phyloP scores from a whole-genome alignment of 2,797 vertebrate species.

The Neosilurus mollespiculum region DNA sequence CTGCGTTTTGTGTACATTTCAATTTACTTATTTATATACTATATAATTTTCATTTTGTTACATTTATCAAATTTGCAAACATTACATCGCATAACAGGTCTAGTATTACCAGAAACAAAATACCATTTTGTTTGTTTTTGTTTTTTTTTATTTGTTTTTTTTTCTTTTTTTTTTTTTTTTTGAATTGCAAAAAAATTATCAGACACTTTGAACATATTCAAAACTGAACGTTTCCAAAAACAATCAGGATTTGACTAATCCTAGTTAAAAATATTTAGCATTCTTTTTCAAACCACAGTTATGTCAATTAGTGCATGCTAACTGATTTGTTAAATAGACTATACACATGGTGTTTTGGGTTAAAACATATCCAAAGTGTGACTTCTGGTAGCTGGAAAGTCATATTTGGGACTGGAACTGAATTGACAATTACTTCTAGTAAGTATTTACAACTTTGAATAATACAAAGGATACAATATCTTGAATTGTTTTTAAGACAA shows the following conservation, averaged over 20 bases:
- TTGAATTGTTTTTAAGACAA: not conserved
- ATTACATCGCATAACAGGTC: no score
- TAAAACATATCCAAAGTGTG: conserved; percentile 28
- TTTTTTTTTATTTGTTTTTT: no score
- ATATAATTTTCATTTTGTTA: not conserved
- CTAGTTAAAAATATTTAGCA: no score
- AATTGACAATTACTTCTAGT: conserved; percentile 57
- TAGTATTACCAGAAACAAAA: no score
- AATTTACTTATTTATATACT: no score
- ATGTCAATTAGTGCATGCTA: not conserved
- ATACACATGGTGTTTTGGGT: not conserved
- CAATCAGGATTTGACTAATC: no score
- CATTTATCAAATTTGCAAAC: no score
- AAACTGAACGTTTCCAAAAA: no score
- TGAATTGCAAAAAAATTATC: conserved; percentile 24
- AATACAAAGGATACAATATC: not conserved
- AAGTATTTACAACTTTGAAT: conserved; percentile 46
- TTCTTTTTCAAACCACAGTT: not conserved
- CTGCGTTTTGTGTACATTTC: not conserved
- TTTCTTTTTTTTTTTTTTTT: not conserved
- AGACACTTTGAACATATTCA: no score
- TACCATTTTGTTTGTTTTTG: no score
- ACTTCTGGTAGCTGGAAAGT: conserved; percentile 38
- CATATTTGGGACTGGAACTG: conserved; percentile 35
- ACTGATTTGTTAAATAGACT: not conserved